Evolutionary conservation across 1,140 invertebrate species (phyloP).

Genomic region (Eulimnadia texana): DNA sequence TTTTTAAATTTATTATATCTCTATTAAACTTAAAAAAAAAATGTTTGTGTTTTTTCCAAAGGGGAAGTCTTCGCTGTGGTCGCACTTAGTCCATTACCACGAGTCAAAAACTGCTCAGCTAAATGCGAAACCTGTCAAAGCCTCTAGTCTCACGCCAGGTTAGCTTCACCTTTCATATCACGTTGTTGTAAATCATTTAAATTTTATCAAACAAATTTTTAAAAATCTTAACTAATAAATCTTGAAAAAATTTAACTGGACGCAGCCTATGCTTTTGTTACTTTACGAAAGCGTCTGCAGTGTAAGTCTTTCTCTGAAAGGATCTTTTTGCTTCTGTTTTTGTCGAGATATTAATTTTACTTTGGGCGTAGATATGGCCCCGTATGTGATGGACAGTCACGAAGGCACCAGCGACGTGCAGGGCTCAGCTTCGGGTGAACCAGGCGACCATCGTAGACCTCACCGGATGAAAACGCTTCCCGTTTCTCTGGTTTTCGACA

Average conservation of each 20-base stretch:
- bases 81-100: constrained; percentile 76
- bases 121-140: constrained; percentile 53
- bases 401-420: not conserved
- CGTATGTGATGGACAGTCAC: not conserved
- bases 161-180: constrained; percentile 24
- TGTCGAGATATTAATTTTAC: not conserved
- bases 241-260: not conserved
- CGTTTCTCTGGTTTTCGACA: constrained; percentile 73
- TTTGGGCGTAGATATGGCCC: not conserved
- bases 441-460: not conserved
- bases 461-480: constrained; percentile 45
- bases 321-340: not conserved
- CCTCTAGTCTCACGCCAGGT: constrained; percentile 71
- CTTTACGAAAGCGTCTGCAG: constrained; percentile 9
- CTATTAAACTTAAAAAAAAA: not conserved
- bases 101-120: constrained; percentile 68
- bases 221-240: no score
- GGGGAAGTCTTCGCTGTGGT: constrained; percentile 90
- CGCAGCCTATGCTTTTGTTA: constrained; percentile 9
- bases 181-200: no score
- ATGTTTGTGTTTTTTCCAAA: constrained; percentile 20
- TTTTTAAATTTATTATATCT: constrained; percentile 1
- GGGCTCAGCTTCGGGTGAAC: not conserved
- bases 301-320: constrained; percentile 5
- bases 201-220: no score